A percentile compares a stretch with the other conserved stretches of the same genome.
These are phyloP conservation scores for Drosophila helvetica DNA, from an alignment of 2,888 invertebrate genomes.

Conservation along the genomic window DNA sequence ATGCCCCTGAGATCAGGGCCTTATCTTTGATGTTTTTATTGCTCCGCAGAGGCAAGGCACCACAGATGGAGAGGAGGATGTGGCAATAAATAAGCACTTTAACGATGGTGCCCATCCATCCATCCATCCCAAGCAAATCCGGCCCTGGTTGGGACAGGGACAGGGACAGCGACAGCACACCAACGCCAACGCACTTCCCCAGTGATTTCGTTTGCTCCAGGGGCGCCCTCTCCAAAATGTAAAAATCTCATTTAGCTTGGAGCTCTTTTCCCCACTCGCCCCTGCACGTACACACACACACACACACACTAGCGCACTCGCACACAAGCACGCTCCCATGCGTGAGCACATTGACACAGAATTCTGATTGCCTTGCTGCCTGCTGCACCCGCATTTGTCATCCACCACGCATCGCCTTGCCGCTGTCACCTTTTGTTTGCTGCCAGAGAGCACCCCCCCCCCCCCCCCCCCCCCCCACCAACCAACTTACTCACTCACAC, in stretches of 20 bases:
- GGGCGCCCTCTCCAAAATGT: constrained; percentile 17
- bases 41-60: not conserved
- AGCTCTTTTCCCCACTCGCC: constrained; percentile 25
- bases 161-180: not conserved
- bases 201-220: constrained; percentile 15
- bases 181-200: constrained; percentile 32
- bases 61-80: constrained; percentile 19
- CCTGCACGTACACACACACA: constrained; percentile 41
- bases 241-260: constrained; percentile 25
- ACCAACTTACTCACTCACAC: not conserved
- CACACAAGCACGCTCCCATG: constrained; percentile 28
- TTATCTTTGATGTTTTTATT: constrained; percentile 35
- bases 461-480: not conserved
- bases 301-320: constrained; percentile 24
- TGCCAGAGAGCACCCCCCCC: not conserved
- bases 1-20: constrained; percentile 30
- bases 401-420: constrained; percentile 21
- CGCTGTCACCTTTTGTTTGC: constrained; percentile 53
- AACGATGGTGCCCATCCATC: constrained; percentile 1
- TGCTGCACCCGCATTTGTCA: constrained; percentile 56
- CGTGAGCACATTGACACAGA: constrained; percentile 47
- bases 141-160: not conserved
- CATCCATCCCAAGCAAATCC: constrained; percentile 28
- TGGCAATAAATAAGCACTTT: constrained; percentile 44
- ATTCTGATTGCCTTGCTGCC: constrained; percentile 54